Evolutionary conservation across 2,113 vertebrate genomes (phyloP), one percentile per base, ranked within the genome.

Genomic region (Pterocles burchelli): DNA sequence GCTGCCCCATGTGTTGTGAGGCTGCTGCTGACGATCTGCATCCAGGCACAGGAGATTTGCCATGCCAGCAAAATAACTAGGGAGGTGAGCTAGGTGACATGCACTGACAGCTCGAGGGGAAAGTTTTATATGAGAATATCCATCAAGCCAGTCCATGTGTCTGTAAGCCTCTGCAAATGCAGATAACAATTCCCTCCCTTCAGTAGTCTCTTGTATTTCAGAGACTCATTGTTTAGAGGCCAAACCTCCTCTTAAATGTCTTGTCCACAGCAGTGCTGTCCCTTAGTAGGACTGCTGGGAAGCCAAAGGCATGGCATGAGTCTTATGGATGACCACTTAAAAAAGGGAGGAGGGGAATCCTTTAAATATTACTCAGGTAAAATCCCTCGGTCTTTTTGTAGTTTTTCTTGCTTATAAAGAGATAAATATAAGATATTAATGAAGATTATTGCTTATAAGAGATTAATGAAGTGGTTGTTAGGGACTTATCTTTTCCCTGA

Each of bases 391-490:
- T 61, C 48, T 96, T 85, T 65, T 80, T 34, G 78, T 61, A 77
- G 15, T 33, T 86, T 84, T 84, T 74, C 29, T 31, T 81, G 46
- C 49, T 75, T 94, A 57, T 84, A 81, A 75, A 88, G 85, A 92
- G 38, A 93, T 36, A n/a, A n/a, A n/a, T n/a, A 18, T 0, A 13
- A 92, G 68, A 48, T 75, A 92, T 57, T 94, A 7, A 36, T 92
- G 62, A 93, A 84, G 65, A n/a, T n/a, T n/a, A n/a, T n/a, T n/a
- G n/a, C n/a, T n/a, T n/a, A 18, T 0, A 13, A 92, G 68, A 48
- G 72, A 92, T 57, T 94, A 7, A 36, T 92, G 62, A 93, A 84
- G 65, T 80, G 61, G 80, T 93, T 91, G 82, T 94, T 96, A 90
- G 95, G 61, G 72, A 74, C 38, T 49, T 77, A 52, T 49, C 46